Conservation (phyloP, 2,888 invertebrate species). For the Coelopa pilipes region DNA sequence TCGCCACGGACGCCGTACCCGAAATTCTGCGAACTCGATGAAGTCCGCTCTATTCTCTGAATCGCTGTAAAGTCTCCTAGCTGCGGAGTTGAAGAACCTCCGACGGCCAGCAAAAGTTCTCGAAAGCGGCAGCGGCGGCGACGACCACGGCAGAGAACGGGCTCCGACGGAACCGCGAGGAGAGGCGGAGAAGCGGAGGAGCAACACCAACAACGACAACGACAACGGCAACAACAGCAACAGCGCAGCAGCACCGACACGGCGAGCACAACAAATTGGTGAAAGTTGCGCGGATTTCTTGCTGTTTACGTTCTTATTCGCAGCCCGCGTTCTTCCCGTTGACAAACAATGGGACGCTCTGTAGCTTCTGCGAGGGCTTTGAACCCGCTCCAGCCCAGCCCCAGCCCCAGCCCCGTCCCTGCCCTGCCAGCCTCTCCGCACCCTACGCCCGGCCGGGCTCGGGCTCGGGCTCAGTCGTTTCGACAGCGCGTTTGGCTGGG, state of each 20-base stretch:
- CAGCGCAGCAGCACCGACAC: constrained; percentile 48
- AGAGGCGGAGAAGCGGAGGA: too few relatives aligned
- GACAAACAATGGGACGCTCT: constrained; percentile 19
- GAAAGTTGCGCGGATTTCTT: constrained; percentile 58
- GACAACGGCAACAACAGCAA: constrained; percentile 16
- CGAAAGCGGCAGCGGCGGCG: constrained; percentile 30
- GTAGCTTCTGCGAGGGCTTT: constrained; percentile 24
- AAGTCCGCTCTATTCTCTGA: too few relatives aligned
- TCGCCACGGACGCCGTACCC: too few relatives aligned
- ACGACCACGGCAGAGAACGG: too few relatives aligned
- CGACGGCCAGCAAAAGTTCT: constrained; percentile 18
- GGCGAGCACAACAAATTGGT: constrained; percentile 65
- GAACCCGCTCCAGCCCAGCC: neutral
- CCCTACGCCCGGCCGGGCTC: too few relatives aligned
- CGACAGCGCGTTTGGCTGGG: too few relatives aligned
- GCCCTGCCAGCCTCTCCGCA: too few relatives aligned
- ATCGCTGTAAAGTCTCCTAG: too few relatives aligned
- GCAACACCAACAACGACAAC: constrained; percentile 25
- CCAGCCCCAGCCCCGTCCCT: too few relatives aligned
- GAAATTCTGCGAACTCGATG: too few relatives aligned
- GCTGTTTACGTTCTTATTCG: constrained; percentile 58
- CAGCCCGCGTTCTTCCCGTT: constrained; percentile 34
- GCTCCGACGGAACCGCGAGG: too few relatives aligned
- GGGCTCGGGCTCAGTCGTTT: too few relatives aligned
- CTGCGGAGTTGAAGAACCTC: constrained; percentile 5